These are phyloP conservation scores for Rallus limicola DNA, from an alignment of 2,113 vertebrate genomes.

Conservation along the genomic window DNA sequence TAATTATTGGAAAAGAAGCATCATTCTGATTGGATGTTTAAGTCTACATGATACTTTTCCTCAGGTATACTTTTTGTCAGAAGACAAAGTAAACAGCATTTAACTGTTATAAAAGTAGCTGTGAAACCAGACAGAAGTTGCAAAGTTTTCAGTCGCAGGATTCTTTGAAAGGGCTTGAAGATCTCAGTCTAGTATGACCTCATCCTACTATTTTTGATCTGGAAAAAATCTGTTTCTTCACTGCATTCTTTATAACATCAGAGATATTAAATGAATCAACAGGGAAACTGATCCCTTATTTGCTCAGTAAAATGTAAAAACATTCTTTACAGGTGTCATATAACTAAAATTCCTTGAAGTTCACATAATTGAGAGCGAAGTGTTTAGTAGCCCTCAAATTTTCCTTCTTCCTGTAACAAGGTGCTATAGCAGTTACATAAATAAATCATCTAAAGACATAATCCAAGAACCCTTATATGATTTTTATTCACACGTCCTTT, in stretches of 20 bases:
- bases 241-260: neutral
- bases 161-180: neutral
- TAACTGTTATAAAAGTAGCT: neutral
- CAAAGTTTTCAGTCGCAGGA: neutral
- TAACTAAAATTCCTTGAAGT: neutral
- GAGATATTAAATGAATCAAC: neutral
- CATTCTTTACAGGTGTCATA: neutral
- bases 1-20: neutral
- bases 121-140: neutral
- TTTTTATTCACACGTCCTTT: neutral
- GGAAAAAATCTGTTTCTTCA: neutral
- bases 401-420: conserved; percentile 25
- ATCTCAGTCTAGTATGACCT: neutral
- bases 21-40: neutral
- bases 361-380: neutral
- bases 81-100: neutral
- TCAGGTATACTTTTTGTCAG: neutral
- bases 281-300: neutral
- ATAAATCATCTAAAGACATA: neutral
- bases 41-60: neutral
- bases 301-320: neutral
- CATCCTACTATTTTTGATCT: neutral
- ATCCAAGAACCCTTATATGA: neutral
- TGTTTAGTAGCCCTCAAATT: neutral
- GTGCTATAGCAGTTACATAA: conserved; percentile 18